Base-by-base conservation (phyloP, 2,888 invertebrate genomes). In the Cotesia congregata region DNA sequence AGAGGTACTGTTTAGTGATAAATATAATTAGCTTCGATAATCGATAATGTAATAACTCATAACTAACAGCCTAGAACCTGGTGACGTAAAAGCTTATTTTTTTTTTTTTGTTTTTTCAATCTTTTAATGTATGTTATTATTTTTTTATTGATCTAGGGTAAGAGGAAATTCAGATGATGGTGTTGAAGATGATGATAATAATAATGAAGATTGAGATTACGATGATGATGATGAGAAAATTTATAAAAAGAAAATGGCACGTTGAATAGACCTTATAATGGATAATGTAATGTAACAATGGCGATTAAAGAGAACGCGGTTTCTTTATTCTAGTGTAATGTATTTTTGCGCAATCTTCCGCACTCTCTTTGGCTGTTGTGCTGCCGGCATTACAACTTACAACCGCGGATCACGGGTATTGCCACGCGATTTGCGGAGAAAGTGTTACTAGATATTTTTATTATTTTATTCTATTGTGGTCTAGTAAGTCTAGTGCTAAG, bases 321-420 rank as follows among this genome's bases (percentile, higher is more conserved):
- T 20, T 65, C 20, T 65, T 50, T 61, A 30, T 71, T 17, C 30
- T 60, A 61, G 30, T 60, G 41, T 73, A 50, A 39, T 71, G 39
- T 71, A 61, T n/a, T n/a, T 73, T 73, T 73, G 73, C 73, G 67
- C 73, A 73, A 73, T 73, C 50, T 50, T 73, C 50, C 39, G 61
- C 61, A 39, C 40, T 71, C 60, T 61, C 30, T 50, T 50, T 50
- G 4, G 50, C 12, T 50, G 50, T 50, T 50, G 50, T 50, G 50
- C 12, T 30, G 17, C 67, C 30, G 72, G 67, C 39, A 67, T 73
- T 73, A 59, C 59, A 17, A 67, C 71, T 73, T 73, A 59, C 59
- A 17, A 67, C 71, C 50, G 50, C 50, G 50, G 50, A 50, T 50
- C 50, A 50, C 12, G 38, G 65, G 30, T 65, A 30, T 65, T 65